Evolutionary conservation across 2,797 vertebrate genomes (phyloP).

Genomic region (Limnodromus scolopaceus): DNA sequence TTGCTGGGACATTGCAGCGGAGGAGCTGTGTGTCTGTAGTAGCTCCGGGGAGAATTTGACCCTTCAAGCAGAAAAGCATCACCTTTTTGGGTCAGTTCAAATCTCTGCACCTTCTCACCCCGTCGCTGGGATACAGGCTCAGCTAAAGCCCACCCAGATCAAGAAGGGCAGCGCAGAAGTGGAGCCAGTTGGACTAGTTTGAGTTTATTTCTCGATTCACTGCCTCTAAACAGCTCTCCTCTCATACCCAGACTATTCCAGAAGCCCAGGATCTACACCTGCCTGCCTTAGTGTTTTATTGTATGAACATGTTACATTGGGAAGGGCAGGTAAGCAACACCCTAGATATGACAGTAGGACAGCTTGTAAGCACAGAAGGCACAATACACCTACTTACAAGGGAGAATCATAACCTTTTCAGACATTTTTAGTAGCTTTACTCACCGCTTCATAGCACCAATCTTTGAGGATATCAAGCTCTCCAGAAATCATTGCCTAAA

Average conservation of each 20-base stretch:
- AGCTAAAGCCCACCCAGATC: not conserved
- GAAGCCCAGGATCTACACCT: not conserved
- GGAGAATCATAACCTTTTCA: not conserved
- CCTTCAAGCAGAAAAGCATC: not conserved
- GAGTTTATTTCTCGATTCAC: accelerated
- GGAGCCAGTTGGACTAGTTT: not conserved
- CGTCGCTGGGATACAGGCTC: not conserved
- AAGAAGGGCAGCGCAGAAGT: not conserved
- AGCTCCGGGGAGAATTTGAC: not conserved
- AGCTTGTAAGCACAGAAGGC: not conserved
- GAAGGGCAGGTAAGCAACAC: not conserved
- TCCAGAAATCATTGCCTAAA: conserved; percentile 91
- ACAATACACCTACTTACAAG: not conserved
- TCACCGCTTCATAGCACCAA: conserved; percentile 97
- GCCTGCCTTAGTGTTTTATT: not conserved
- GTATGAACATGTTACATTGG: not conserved
- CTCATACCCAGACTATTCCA: not conserved
- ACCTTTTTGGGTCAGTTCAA: not conserved
- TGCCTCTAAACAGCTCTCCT: not conserved
- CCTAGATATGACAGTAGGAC: not conserved
- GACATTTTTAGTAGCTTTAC: conserved; percentile 3
- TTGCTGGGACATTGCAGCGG: not conserved
- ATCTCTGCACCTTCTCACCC: not conserved
- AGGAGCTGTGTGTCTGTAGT: not conserved
- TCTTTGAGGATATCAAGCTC: conserved; percentile 95